Percentiles rank a stretch among this genome's conserved stretches.
Evolutionary conservation across 2,888 invertebrate genomes (phyloP).

Genomic region (Julus scanicus): DNA sequence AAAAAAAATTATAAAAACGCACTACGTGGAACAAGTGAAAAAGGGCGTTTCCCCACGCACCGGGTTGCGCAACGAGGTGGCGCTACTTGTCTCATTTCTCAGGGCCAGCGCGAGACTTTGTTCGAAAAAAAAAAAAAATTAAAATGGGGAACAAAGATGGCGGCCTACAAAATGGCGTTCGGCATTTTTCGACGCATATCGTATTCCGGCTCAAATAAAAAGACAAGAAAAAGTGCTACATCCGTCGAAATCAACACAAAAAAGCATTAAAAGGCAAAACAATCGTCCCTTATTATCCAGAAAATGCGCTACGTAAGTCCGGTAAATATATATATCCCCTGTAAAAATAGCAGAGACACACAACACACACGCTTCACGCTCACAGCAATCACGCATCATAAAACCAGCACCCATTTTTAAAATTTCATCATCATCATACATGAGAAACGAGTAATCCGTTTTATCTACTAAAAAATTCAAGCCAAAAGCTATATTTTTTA

Average conservation of each 20-base stretch:
- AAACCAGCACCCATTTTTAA: background rate
- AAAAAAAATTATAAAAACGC: background rate
- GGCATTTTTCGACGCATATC: background rate
- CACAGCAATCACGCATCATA: background rate
- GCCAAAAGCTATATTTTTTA: background rate
- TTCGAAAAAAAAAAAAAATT: too few relatives aligned
- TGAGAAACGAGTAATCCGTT: constrained; percentile 19
- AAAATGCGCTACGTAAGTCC: background rate
- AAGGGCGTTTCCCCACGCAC: background rate
- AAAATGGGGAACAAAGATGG: background rate
- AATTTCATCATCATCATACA: background rate
- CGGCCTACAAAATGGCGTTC: background rate
- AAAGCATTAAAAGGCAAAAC: background rate
- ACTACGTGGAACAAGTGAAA: background rate
- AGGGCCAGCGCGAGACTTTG: background rate
- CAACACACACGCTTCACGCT: background rate
- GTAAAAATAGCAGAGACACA: background rate
- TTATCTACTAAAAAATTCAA: background rate
- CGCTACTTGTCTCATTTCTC: background rate
- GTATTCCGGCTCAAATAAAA: constrained; percentile 1
- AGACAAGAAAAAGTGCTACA: background rate
- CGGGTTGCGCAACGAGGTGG: background rate
- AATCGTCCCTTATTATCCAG: background rate
- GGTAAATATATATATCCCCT: background rate
- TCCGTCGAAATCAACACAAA: background rate